Evolutionary conservation across 1,140 invertebrate species (phyloP), one percentile per base, ranked within the genome.

Genomic region (Euura saliciscinereae): DNA sequence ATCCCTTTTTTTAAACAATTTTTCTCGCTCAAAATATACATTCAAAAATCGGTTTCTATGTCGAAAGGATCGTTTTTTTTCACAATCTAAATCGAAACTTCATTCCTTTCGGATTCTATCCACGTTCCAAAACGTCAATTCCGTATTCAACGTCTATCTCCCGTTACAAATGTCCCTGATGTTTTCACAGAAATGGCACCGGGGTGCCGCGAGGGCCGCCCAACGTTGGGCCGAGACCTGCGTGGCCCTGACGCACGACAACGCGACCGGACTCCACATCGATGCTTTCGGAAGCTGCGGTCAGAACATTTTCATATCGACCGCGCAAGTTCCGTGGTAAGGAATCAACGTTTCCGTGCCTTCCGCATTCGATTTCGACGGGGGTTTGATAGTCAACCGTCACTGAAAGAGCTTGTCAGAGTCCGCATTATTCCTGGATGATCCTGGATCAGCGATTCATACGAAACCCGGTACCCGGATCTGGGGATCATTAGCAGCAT

Each of bases 251-350:
- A 88, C 89, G 8, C 94, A 96, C 82, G 93, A 94, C 80, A 90
- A 91, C 72, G 84, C 90, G 3, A 89, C 87, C 11, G 92, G 93
- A 64, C 88, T 94, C 64, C 90, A 90, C 75, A 90, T 92, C 6
- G 89, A 93, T 65, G 86, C 90, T 69, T 92, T 92, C 75, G 94
- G 94, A 28, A 85, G 90, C 44, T 95, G 94, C 81, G 94, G 94
- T 42, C 94, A 96, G 84, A 96, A 95, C 84, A 93, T 95, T 71
- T 95, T 95, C 81, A 92, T 95, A 11, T 90, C 94, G n/a, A 92
- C 93, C 3, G 91, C 92, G 69, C 91, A 92, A 87, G 93, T 94
- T 64, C 93, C 94, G 44, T 96, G 94, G 94, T 95, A 87, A 89
- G 87, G 83, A 76, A 71, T 67, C 46, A 70, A 28, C 43, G 68